phyloP scores from a whole-genome alignment of 2,113 vertebrate species.

The Xenopus tropicalis region DNA sequence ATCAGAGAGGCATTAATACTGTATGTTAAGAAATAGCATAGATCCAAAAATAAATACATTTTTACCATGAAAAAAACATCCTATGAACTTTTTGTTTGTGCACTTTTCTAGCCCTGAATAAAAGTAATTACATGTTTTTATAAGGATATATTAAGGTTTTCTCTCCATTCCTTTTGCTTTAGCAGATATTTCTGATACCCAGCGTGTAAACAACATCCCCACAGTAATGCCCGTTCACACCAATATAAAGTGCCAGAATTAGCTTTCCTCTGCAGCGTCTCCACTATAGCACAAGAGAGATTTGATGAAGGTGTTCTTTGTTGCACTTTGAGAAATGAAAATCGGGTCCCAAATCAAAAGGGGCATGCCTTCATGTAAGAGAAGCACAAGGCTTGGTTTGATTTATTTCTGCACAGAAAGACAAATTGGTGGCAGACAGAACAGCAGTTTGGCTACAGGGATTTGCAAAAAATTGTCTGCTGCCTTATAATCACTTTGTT shows the following conservation, averaged over 20 bases:
- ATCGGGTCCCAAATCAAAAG: neutral
- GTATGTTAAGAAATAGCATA: too few relatives aligned
- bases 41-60: too few relatives aligned
- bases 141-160: too few relatives aligned
- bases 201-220: neutral
- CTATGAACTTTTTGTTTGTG: too few relatives aligned
- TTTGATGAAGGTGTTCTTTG: neutral
- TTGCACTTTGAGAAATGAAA: conserved; percentile 5
- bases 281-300: conserved; percentile 8
- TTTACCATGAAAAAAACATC: too few relatives aligned
- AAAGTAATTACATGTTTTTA: too few relatives aligned
- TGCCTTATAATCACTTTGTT: neutral
- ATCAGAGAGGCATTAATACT: too few relatives aligned
- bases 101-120: too few relatives aligned
- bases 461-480: neutral
- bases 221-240: conserved; percentile 9
- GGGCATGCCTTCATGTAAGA: neutral
- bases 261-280: conserved; percentile 6
- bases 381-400: neutral
- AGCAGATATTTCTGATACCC: too few relatives aligned
- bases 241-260: conserved; percentile 20
- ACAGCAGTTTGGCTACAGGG: neutral
- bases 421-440: conserved; percentile 9
- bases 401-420: conserved; percentile 9
- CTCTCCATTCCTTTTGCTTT: too few relatives aligned